Percentiles rank a stretch among this genome's conserved stretches.
These are phyloP conservation scores for Leptopilina clavipes DNA, from an alignment of 1,140 invertebrate genomes.

Conservation along the genomic window DNA sequence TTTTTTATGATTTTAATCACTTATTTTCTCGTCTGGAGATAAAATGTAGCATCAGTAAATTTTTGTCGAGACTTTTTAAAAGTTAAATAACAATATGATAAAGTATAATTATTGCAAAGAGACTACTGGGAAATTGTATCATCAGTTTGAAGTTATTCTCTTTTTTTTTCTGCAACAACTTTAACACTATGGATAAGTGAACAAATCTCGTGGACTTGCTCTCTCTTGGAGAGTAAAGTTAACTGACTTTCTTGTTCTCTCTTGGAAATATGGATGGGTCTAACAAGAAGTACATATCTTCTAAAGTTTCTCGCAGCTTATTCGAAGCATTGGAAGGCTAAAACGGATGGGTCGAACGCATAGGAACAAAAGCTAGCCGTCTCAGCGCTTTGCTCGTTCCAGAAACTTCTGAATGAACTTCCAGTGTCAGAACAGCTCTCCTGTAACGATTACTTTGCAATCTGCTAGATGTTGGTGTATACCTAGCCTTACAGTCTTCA, in stretches of 20 bases:
- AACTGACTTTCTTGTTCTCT: constrained; percentile 21
- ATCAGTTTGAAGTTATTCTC: too few relatives aligned
- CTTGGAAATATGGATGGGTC: not conserved
- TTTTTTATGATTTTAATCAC: not conserved
- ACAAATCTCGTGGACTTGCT: too few relatives aligned
- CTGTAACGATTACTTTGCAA: constrained; percentile 64
- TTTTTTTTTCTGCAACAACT: too few relatives aligned
- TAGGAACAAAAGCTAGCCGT: constrained; percentile 67
- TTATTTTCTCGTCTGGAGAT: too few relatives aligned
- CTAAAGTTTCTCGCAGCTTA: constrained; percentile 25
- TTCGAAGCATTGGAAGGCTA: constrained; percentile 30
- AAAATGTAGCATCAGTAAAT: too few relatives aligned
- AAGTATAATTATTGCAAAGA: too few relatives aligned
- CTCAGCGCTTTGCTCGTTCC: constrained; percentile 62
- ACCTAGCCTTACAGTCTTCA: constrained; percentile 54
- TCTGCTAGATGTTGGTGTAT: constrained; percentile 59
- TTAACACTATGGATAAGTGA: too few relatives aligned
- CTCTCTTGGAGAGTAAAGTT: too few relatives aligned
- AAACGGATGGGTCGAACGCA: constrained; percentile 46
- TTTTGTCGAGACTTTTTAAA: too few relatives aligned
- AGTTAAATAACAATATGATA: too few relatives aligned
- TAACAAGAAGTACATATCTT: constrained; percentile 7
- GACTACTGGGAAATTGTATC: too few relatives aligned
- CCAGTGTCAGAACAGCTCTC: constrained; percentile 44
- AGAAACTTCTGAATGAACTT: constrained; percentile 58